These are phyloP conservation scores for Pelecanoides urinatrix DNA, from an alignment of 2,113 vertebrate species.

Conservation along the genomic window DNA sequence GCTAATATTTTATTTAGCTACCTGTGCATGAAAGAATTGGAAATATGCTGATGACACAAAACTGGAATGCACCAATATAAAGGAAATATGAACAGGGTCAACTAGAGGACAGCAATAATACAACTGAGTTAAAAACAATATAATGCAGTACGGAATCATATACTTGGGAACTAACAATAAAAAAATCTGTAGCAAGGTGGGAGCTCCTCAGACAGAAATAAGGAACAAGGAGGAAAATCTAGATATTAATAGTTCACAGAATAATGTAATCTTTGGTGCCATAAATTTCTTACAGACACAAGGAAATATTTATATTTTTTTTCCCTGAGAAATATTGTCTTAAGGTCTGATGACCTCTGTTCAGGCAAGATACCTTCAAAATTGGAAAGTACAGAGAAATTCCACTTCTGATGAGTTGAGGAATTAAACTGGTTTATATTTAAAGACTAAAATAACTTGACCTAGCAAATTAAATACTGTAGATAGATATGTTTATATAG, in stretches of 20 bases:
- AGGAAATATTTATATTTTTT: background rate
- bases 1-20: background rate
- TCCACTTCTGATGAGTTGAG: background rate
- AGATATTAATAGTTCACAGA: background rate
- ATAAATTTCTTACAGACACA: background rate
- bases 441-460: background rate
- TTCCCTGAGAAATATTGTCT: background rate
- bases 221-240: background rate
- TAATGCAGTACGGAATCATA: background rate
- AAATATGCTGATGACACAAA: background rate
- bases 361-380: background rate
- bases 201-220: background rate
- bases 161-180: background rate
- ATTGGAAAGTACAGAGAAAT: background rate
- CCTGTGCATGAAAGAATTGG: background rate
- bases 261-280: background rate
- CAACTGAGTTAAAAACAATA: background rate
- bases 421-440: background rate
- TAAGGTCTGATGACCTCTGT: background rate
- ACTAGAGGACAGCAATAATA: background rate
- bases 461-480: background rate
- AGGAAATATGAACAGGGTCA: background rate
- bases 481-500: background rate
- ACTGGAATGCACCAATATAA: background rate
- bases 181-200: background rate